Evolutionary conservation across 2,888 invertebrate genomes (phyloP), one percentile per base, ranked within the genome.

Genomic region (Trissolcus japonicus): DNA sequence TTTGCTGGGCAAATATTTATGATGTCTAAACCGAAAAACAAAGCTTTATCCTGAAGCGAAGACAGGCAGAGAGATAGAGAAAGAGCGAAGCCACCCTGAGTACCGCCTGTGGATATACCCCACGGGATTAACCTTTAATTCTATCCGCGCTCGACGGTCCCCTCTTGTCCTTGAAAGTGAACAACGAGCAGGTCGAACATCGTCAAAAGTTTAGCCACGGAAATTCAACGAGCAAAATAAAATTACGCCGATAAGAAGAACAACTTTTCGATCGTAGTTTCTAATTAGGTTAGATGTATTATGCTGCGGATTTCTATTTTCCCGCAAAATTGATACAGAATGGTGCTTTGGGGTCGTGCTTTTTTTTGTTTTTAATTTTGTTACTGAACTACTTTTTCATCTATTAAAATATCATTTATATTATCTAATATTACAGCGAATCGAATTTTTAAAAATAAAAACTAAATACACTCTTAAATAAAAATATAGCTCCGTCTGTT

Each of bases 71-170:
- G 35, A 35, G 25, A 21, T 1, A 35, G 55, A 71, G 76, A 76
- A 65, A 25, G 41, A 72, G 53, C 63, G 67, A 75, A 75, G 73
- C 76, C 57, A 66, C 74, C 74, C 71, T 62, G 62, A 66, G 76
- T 72, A 46, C 65, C 55, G 61, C 51, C 48, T 62, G 57, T 78
- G 79, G 79, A 77, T 82, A 82, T 82, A 84, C 83, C 86, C 85
- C 83, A 79, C 81, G 83, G 87, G 87, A 88, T 88, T 88, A 88
- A 88, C 86, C 88, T 88, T 88, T 87, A 88, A 88, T 88, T 88
- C 86, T 86, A 87, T 88, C 85, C 85, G 73, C 83, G 79, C 83
- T 83, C 82, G 82, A 84, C 82, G 82, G 80, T 78, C 81, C 82
- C 82, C 79, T 79, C 80, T 75, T 80, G 81, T 82, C 81, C 81